phyloP scores from a whole-genome alignment of 2,797 vertebrate genomes.

The Distichodus sexfasciatus region DNA sequence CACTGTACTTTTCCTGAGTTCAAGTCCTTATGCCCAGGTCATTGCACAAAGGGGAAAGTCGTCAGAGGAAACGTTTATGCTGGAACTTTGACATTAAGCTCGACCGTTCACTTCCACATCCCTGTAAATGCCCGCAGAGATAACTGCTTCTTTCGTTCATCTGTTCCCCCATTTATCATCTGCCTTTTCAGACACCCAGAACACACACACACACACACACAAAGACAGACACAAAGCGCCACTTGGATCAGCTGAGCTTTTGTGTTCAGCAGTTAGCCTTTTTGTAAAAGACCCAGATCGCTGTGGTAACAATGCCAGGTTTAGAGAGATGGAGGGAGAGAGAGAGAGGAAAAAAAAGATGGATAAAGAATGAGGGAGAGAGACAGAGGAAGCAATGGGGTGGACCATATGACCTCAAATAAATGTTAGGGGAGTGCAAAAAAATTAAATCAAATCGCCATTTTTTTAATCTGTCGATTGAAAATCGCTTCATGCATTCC shows the following conservation, averaged over 20 bases:
- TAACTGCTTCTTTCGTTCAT: not conserved
- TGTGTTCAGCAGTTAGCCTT: conserved; percentile 16
- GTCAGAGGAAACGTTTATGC: not conserved
- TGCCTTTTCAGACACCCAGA: not conserved
- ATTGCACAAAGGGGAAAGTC: not conserved
- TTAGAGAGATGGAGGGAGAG: conserved; percentile 37
- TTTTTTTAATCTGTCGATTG: no score
- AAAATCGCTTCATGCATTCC: no score
- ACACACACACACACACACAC: not conserved
- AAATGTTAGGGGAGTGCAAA: no score
- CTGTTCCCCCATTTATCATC: not conserved
- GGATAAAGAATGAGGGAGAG: conserved; percentile 36
- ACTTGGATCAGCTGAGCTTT: conserved; percentile 27
- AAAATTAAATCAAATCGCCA: no score
- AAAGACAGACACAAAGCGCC: conserved; percentile 2
- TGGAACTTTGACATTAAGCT: not conserved
- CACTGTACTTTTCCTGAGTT: not conserved
- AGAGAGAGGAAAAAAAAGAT: no score
- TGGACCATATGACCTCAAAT: no score
- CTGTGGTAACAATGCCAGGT: no score
- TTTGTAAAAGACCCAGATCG: conserved; percentile 20
- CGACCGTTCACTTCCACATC: not conserved
- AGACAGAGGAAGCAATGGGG: no score
- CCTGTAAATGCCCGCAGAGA: no score
- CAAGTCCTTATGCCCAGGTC: not conserved